Evolutionary conservation across 2,888 invertebrate species (phyloP).

Genomic region (Pseudococcus jackbeardsleyi): DNA sequence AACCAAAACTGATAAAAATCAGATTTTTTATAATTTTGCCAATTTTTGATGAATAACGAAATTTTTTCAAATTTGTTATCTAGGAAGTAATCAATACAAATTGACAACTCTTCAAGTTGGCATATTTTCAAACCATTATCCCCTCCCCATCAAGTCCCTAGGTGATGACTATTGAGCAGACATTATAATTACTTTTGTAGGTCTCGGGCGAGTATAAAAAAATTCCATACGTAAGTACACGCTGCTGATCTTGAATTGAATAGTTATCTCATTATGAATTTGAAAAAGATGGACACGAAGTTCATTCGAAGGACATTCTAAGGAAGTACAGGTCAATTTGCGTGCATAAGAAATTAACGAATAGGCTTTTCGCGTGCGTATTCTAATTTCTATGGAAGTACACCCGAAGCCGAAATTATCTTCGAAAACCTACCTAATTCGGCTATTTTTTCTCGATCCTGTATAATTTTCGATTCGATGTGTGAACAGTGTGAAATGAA

Average conservation of each 20-base stretch:
- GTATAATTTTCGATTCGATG: background rate
- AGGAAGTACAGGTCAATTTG: background rate
- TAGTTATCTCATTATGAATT: background rate
- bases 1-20: no score
- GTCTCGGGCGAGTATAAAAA: no score
- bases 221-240: background rate
- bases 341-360: background rate
- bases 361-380: background rate
- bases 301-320: background rate
- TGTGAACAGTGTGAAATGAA: background rate
- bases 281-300: background rate
- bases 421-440: background rate
- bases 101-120: no score
- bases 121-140: no score
- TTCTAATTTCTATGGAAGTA: no score
- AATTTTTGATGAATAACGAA: no score
- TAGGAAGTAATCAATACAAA: no score
- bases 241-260: background rate
- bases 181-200: background rate
- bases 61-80: no score
- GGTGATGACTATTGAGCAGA: background rate
- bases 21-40: no score
- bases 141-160: background rate
- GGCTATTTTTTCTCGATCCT: background rate
- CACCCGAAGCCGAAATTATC: background rate